Percentiles rank a stretch among this genome's conserved stretches.
phyloP scores from a whole-genome alignment of 2,797 vertebrate species.

The Varecia variegata region DNA sequence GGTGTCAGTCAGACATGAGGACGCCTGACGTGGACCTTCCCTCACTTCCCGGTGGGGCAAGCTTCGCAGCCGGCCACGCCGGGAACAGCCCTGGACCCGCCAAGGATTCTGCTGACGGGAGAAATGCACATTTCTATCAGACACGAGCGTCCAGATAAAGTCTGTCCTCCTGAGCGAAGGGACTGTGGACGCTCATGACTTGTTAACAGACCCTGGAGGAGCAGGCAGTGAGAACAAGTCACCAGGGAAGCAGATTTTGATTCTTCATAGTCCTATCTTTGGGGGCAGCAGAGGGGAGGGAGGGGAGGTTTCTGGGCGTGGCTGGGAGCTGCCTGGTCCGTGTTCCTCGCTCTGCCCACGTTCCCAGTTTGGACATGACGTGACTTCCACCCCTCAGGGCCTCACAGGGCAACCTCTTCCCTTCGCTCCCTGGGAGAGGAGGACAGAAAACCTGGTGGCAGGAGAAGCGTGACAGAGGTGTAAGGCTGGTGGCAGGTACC shows the following conservation, averaged over 20 bases:
- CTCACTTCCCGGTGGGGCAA: too few relatives aligned
- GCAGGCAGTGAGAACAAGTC: background rate
- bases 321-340: background rate
- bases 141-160: background rate
- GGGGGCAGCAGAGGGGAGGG: background rate
- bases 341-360: background rate
- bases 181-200: too few relatives aligned
- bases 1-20: background rate
- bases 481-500: too few relatives aligned
- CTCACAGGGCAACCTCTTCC: too few relatives aligned
- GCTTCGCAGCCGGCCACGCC: background rate
- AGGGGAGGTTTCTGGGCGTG: background rate
- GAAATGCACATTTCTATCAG: accelerated
- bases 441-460: background rate
- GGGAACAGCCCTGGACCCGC: background rate
- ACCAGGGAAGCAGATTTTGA: background rate
- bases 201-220: too few relatives aligned
- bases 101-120: background rate
- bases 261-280: background rate
- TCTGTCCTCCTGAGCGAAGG: too few relatives aligned
- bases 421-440: background rate
- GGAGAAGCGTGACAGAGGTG: too few relatives aligned
- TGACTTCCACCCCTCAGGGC: background rate
- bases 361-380: background rate
- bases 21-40: accelerated